Percentiles rank a stretch among this genome's conserved stretches.
Conservation (phyloP, 2,113 vertebrate genomes). For the Phalacrocorax aristotelis region DNA sequence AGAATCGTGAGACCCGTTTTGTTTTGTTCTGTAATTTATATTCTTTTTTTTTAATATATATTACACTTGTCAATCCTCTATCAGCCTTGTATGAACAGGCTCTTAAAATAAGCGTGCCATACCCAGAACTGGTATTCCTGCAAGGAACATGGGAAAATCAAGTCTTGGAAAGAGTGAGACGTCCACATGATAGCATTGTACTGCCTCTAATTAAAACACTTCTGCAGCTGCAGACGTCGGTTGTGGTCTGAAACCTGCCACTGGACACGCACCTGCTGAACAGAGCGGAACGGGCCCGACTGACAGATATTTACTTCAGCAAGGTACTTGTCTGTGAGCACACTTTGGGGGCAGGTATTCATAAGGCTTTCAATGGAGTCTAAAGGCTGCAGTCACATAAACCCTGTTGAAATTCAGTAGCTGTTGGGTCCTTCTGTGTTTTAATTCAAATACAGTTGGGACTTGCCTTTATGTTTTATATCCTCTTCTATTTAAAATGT, state of each 20-base stretch:
- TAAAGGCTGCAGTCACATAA: background rate
- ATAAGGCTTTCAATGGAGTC: background rate
- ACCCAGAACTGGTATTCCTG: background rate
- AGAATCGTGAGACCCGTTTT: background rate
- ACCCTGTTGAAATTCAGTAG: background rate
- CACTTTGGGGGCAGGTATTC: background rate
- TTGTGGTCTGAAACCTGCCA: background rate
- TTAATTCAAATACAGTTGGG: background rate
- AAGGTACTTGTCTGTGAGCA: background rate
- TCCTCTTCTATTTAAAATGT: background rate
- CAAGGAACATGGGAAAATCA: background rate
- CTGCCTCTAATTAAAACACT: background rate
- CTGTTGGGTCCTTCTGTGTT: background rate
- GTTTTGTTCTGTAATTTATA: background rate
- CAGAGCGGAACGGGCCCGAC: background rate
- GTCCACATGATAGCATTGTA: fast-evolving
- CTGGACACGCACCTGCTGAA: background rate
- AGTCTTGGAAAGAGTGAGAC: background rate
- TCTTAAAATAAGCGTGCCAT: background rate
- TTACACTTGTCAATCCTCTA: background rate
- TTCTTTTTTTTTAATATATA: background rate
- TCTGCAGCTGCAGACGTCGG: background rate
- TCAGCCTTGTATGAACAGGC: background rate
- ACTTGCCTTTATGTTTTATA: background rate
- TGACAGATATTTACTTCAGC: background rate